Evolutionary conservation across 2,888 invertebrate species (phyloP).

Genomic region (Lasioglossum calceatum): DNA sequence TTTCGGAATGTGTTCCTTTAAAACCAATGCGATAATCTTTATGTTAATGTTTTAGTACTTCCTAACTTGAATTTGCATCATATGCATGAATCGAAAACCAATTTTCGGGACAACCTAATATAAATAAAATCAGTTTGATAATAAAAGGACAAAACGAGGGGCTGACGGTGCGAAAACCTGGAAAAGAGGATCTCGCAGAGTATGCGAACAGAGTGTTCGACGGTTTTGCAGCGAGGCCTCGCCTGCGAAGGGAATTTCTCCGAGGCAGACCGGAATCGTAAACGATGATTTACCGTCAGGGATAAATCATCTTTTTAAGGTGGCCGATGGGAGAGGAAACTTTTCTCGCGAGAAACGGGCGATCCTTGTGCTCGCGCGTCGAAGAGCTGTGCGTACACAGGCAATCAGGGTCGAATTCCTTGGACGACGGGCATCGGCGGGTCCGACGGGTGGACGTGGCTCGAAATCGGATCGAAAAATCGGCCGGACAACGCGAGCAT

Average conservation of each 20-base stretch:
- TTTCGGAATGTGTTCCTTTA: no score
- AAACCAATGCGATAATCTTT: no score
- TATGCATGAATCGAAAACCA: no score
- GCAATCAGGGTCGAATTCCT: background rate
- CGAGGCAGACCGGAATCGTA: background rate
- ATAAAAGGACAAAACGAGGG: background rate
- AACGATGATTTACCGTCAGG: background rate
- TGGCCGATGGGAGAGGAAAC: background rate
- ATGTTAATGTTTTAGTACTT: no score
- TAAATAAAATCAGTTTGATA: no score
- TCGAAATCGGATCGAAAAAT: conserved; percentile 12
- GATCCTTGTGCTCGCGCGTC: background rate
- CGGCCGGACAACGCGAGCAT: conserved; percentile 19
- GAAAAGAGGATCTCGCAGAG: no score
- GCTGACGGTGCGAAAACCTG: background rate
- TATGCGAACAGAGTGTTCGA: background rate
- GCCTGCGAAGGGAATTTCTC: background rate
- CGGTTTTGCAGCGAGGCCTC: background rate
- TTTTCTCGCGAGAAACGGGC: background rate
- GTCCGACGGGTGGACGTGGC: background rate
- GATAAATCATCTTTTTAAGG: conserved; percentile 12
- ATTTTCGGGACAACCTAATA: no score
- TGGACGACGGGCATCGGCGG: background rate
- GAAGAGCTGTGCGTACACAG: background rate
- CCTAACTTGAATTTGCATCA: no score